Conservation (phyloP, 2,888 invertebrate genomes). For the Himalopsyche japonica region DNA sequence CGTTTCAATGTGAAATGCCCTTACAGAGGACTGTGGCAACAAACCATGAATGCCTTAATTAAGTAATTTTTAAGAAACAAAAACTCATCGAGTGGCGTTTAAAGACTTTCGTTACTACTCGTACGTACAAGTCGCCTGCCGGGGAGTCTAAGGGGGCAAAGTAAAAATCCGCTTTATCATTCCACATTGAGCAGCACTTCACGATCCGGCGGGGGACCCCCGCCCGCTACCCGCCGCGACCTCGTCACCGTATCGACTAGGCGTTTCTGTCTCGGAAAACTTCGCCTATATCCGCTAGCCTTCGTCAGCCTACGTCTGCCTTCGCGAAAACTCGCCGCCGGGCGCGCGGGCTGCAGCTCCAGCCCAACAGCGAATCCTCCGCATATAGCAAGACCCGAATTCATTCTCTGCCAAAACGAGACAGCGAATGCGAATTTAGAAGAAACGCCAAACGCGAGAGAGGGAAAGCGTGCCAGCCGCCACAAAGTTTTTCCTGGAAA, state of each 20-base stretch:
- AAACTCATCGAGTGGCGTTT: neutral
- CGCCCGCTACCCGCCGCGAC: conserved; percentile 26
- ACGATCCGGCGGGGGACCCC: conserved; percentile 3
- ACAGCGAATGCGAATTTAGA: neutral
- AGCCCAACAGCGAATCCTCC: neutral
- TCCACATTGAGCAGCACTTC: conserved; percentile 5
- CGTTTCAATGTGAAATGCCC: neutral
- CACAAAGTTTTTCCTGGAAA: neutral
- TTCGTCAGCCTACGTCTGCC: conserved; percentile 49
- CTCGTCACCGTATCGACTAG: conserved; percentile 58
- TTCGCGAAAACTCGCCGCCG: conserved; percentile 42
- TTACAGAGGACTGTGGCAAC: neutral
- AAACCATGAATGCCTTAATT: neutral
- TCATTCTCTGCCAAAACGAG: neutral
- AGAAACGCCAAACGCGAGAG: neutral
- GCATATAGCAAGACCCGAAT: neutral
- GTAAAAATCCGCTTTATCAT: conserved; percentile 21
- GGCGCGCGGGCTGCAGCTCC: conserved; percentile 38
- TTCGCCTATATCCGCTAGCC: conserved; percentile 37
- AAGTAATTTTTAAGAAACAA: neutral
- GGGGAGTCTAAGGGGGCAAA: conserved; percentile 5
- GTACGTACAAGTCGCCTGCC: neutral
- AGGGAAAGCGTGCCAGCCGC: neutral
- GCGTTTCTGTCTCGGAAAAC: conserved; percentile 54
- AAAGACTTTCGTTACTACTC: neutral